Percentiles rank a stretch among this genome's conserved stretches.
Conservation (phyloP, 1,140 invertebrate genomes). For the Pogonomyrmex californicus region DNA sequence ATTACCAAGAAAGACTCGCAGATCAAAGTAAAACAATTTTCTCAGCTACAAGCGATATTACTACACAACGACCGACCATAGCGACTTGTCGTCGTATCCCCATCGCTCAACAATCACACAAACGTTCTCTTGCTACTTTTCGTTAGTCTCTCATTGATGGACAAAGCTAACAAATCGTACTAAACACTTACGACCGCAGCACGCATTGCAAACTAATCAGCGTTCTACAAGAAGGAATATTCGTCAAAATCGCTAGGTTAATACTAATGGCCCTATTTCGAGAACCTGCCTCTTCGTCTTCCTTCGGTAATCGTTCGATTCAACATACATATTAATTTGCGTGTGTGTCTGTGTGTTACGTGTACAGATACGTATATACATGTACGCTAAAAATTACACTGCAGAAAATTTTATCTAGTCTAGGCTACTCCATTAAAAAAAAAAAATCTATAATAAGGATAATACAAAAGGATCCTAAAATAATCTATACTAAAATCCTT, state of each 20-base stretch:
- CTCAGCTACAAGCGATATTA: conserved; percentile 70
- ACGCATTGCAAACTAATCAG: conserved; percentile 56
- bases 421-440: not conserved
- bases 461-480: not conserved
- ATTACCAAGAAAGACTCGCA: conserved; percentile 64
- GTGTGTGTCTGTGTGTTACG: not conserved
- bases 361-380: not conserved
- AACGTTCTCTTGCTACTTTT: conserved; percentile 22
- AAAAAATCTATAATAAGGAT: conserved; percentile 8
- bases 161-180: conserved; percentile 42
- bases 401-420: conserved; percentile 10
- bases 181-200: conserved; percentile 55
- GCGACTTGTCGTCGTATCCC: conserved; percentile 20
- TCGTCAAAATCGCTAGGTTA: conserved; percentile 32
- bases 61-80: conserved; percentile 55
- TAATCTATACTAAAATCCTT: not conserved
- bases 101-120: conserved; percentile 17
- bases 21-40: conserved; percentile 61
- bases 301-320: conserved; percentile 19
- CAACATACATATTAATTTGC: not conserved
- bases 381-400: conserved; percentile 32
- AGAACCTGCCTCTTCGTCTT: conserved; percentile 8
- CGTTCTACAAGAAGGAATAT: conserved; percentile 43
- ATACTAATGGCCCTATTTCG: conserved; percentile 53
- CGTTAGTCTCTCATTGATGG: not conserved